These are phyloP conservation scores for Drosophila sp. DNA, from an alignment of 1,140 invertebrate genomes.

Conservation along the genomic window DNA sequence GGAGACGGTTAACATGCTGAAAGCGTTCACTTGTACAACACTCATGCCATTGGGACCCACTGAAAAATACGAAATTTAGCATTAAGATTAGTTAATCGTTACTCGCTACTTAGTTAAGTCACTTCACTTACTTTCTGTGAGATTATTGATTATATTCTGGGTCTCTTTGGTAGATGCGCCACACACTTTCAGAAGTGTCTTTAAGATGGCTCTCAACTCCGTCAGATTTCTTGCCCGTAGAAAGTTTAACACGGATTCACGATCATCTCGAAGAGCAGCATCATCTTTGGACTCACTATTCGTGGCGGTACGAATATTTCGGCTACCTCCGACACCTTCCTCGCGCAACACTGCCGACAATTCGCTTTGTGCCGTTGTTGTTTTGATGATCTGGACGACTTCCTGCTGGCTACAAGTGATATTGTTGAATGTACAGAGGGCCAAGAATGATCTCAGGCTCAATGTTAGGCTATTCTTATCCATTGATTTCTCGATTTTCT, in stretches of 20 bases:
- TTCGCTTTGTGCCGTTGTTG: slow-evolving; percentile 13
- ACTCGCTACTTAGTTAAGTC: neutral
- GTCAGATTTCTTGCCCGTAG: slow-evolving; percentile 41
- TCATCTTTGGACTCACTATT: neutral
- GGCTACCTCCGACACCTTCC: slow-evolving; percentile 31
- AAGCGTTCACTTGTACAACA: slow-evolving; percentile 55
- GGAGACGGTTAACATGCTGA: slow-evolving; percentile 54
- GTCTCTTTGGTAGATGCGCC: slow-evolving; percentile 46
- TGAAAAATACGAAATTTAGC: slow-evolving; percentile 10
- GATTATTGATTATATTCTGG: slow-evolving; percentile 55
- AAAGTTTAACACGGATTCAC: slow-evolving; percentile 49
- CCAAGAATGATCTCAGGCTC: slow-evolving; percentile 55
- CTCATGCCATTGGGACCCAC: slow-evolving; percentile 53
- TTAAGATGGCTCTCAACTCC: slow-evolving; percentile 50
- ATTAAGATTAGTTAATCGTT: neutral
- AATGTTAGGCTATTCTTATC: slow-evolving; percentile 57
- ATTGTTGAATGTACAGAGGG: slow-evolving; percentile 54
- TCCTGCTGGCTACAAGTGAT: slow-evolving; percentile 59
- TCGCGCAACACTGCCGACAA: slow-evolving; percentile 1
- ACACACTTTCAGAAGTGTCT: slow-evolving; percentile 49
- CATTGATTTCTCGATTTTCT: slow-evolving; percentile 53
- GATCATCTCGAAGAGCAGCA: slow-evolving; percentile 35
- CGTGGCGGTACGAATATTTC: slow-evolving; percentile 43
- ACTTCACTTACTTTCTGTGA: slow-evolving; percentile 61
- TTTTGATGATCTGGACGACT: slow-evolving; percentile 63